Evolutionary conservation across 2,888 invertebrate species (phyloP).

Genomic region (Lumbricus terrestris): DNA sequence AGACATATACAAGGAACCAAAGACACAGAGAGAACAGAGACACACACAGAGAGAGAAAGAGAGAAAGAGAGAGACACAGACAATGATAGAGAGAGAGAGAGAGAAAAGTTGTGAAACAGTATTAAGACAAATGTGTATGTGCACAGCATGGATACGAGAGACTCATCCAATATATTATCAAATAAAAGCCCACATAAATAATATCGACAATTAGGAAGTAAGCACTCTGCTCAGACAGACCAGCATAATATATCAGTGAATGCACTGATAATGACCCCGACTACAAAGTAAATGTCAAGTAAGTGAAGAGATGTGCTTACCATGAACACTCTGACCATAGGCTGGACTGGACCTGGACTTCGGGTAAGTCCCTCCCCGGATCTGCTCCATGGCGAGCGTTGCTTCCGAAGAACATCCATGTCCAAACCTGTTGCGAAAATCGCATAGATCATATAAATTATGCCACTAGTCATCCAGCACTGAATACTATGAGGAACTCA

Average conservation of each 20-base stretch:
- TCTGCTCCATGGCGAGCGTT: neutral
- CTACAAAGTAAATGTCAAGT: neutral
- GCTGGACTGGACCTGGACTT: slow-evolving; percentile 8
- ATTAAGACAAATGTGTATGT: too few relatives aligned
- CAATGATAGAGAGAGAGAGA: too few relatives aligned
- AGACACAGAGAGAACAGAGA: too few relatives aligned
- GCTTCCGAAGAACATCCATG: neutral
- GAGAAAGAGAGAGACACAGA: too few relatives aligned
- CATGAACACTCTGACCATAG: neutral
- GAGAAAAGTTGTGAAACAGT: too few relatives aligned
- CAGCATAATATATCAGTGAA: neutral
- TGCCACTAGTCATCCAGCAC: neutral
- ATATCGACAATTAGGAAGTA: too few relatives aligned
- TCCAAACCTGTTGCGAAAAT: neutral
- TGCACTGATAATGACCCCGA: neutral
- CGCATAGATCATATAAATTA: neutral
- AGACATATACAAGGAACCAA: too few relatives aligned
- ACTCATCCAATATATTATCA: too few relatives aligned
- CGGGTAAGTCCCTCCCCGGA: slow-evolving; percentile 11
- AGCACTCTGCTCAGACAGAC: too few relatives aligned
- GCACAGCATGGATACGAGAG: too few relatives aligned
- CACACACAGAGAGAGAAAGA: too few relatives aligned
- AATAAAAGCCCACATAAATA: too few relatives aligned
- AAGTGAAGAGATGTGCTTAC: neutral
- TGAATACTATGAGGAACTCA: neutral